phyloP scores from a whole-genome alignment of 2,888 invertebrate genomes.

The Eristalinus sepulchralis region DNA sequence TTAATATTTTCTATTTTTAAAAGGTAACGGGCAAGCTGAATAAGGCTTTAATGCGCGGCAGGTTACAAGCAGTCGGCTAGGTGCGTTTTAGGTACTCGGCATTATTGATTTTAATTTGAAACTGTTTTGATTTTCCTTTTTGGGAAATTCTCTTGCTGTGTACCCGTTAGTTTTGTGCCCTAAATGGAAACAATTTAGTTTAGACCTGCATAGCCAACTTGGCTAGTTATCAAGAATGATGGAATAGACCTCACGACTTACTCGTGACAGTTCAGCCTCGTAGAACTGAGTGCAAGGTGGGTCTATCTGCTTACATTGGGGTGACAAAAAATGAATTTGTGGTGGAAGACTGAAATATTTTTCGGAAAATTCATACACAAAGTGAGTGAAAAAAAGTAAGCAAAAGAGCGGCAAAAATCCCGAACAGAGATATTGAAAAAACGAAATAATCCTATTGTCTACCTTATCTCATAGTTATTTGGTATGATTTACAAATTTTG shows the following conservation, averaged over 20 bases:
- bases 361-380: slow-evolving; percentile 6
- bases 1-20: slow-evolving; percentile 31
- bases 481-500: slow-evolving; percentile 51
- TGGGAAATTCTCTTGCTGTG: slow-evolving; percentile 30
- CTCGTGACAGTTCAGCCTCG: no score
- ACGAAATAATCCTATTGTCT: slow-evolving; percentile 9
- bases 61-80: slow-evolving; percentile 69
- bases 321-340: neutral
- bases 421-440: slow-evolving; percentile 8
- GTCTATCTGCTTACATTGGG: no score
- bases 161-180: slow-evolving; percentile 57
- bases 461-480: slow-evolving; percentile 23
- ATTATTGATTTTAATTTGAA: slow-evolving; percentile 12
- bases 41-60: slow-evolving; percentile 70
- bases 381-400: neutral
- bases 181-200: slow-evolving; percentile 58
- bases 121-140: slow-evolving; percentile 11
- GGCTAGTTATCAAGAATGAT: neutral
- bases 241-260: no score
- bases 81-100: slow-evolving; percentile 40
- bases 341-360: slow-evolving; percentile 62
- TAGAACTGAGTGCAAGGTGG: no score
- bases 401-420: neutral
- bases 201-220: neutral
- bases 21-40: slow-evolving; percentile 60